Evolutionary conservation across 2,888 invertebrate genomes (phyloP).

Genomic region (Griposia aprilina): DNA sequence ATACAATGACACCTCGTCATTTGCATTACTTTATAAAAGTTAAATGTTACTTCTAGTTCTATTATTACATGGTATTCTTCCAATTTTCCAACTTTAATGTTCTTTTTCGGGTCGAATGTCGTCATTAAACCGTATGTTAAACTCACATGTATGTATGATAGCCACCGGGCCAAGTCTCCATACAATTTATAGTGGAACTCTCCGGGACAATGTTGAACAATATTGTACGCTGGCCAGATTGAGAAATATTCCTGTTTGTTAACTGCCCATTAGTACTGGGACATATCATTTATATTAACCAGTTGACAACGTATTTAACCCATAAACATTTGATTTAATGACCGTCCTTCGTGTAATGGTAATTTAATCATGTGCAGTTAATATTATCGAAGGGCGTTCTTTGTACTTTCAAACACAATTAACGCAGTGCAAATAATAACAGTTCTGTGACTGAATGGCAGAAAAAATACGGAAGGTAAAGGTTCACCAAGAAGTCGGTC

Average conservation of each 20-base stretch:
- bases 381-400: slow-evolving; percentile 34
- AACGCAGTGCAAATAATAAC: background rate
- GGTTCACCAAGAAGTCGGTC: background rate
- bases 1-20: slow-evolving; percentile 23
- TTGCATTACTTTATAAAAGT: slow-evolving; percentile 24
- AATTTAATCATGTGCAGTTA: slow-evolving; percentile 32
- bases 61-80: slow-evolving; percentile 18
- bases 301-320: slow-evolving; percentile 52
- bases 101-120: slow-evolving; percentile 12
- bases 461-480: background rate
- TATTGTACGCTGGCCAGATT: slow-evolving; percentile 53
- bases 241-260: slow-evolving; percentile 58
- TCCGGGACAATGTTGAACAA: slow-evolving; percentile 49
- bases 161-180: slow-evolving; percentile 51
- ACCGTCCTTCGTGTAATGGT: slow-evolving; percentile 34
- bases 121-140: slow-evolving; percentile 15
- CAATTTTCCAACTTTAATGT: background rate
- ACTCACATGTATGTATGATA: background rate
- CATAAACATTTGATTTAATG: slow-evolving; percentile 61
- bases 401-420: slow-evolving; percentile 38
- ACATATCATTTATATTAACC: slow-evolving; percentile 55
- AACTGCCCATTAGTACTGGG: slow-evolving; percentile 45
- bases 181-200: slow-evolving; percentile 42
- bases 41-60: slow-evolving; percentile 31
- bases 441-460: background rate